phyloP scores from a whole-genome alignment of 2,113 vertebrate species.

The Puntigrus tetrazona region DNA sequence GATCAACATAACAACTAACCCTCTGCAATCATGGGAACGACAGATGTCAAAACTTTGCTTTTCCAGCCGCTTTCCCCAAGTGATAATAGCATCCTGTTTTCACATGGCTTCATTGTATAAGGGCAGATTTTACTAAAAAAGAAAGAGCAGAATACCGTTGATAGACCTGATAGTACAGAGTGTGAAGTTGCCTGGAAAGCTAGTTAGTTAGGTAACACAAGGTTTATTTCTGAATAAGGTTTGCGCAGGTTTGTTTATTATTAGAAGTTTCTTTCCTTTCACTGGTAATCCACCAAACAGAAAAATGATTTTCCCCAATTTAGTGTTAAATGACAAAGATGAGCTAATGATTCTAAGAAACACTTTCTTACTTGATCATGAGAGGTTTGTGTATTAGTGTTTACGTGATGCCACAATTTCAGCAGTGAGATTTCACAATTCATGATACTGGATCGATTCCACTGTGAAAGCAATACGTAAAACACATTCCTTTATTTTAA shows the following conservation, averaged over 20 bases:
- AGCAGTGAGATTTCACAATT: background rate
- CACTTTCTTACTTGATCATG: background rate
- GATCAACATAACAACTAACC: conserved; percentile 48
- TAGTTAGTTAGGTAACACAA: background rate
- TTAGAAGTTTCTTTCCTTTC: background rate
- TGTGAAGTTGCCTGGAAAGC: background rate
- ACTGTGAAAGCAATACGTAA: background rate
- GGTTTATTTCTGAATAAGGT: background rate
- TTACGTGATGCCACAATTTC: background rate
- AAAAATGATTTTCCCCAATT: background rate
- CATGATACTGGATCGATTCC: background rate
- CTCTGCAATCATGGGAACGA: conserved; percentile 53
- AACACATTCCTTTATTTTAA: background rate
- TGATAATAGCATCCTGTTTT: conserved; percentile 57
- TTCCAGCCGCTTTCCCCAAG: conserved; percentile 37
- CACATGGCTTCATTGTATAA: conserved; percentile 47
- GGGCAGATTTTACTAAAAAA: conserved; percentile 30
- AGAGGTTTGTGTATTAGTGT: background rate
- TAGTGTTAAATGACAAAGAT: background rate
- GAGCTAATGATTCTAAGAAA: background rate
- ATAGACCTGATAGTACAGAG: background rate
- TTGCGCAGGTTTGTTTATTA: background rate
- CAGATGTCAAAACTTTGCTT: conserved; percentile 66
- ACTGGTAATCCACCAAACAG: background rate
- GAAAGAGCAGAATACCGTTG: background rate